Base-by-base conservation (phyloP, 2,888 invertebrate genomes). In the Pasiphila rectangulata region DNA sequence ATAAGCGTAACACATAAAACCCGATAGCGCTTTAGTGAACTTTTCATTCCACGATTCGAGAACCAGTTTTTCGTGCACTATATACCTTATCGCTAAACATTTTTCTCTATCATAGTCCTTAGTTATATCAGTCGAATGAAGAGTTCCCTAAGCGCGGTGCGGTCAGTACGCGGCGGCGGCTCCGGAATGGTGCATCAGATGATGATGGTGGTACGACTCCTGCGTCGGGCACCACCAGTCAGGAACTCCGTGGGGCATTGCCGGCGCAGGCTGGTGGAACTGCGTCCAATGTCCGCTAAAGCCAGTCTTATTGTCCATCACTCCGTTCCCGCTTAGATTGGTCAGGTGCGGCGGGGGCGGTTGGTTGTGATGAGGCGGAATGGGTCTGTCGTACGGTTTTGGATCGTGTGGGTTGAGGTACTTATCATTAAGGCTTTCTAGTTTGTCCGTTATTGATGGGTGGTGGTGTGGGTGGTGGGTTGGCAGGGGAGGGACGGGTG, bases 111-210 rank as follows among this genome's bases (percentile, higher is more conserved):
- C 12, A 40, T 9, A 41, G 27, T 40, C 9, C 29, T 38, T 19
- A 6, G 23, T 35, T 12, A 17, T 32, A 32, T 50, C 47, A 62
- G 49, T 57, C 72, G 79, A 88, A 83, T 86, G 82, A 86, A 85
- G 74, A 86, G 86, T 83, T 75, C 79, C 79, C 86, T 89, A 89
- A 86, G 86, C 86, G 87, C 86, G 88, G 50, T 89, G 86, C 42
- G 90, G 90, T 93, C 93, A 94, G 90, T 94, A 94, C 38, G 94
- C 94, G 48, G 94, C 92, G 46, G 94, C 93, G 27, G 94, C 93
- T 5, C 94, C 93, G 17, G 90, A 88, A 59, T 92, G 92, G 75
- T 91, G 92, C 90, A 92, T 91, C 63, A 92, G 73, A 60, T 91
- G 92, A 59, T 92, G 92, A 69, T 88, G 87, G 58, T 88, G 82